Percentiles rank a stretch among this genome's conserved stretches.
phyloP scores from a whole-genome alignment of 2,888 invertebrate genomes.

The Ornithoptera alexandrae region DNA sequence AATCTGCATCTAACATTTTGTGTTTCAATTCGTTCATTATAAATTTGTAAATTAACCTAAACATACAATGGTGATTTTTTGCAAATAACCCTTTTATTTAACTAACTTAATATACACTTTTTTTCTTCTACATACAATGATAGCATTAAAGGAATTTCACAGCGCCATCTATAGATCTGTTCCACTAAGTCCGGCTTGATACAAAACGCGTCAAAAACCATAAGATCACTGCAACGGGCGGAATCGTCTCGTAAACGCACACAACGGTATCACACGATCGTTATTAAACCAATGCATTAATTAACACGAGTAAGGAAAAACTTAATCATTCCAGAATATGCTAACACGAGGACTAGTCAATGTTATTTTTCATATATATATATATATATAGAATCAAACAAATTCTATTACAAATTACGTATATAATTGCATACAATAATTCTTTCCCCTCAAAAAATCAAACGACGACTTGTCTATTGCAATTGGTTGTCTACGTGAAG shows the following conservation, averaged over 20 bases:
- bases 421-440: not conserved
- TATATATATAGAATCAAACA: conserved; percentile 1
- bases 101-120: conserved; percentile 61
- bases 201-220: conserved; percentile 39
- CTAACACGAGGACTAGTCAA: conserved; percentile 25
- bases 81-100: conserved; percentile 47
- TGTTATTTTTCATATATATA: conserved; percentile 6
- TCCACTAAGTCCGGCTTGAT: conserved; percentile 23
- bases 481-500: too few species aligned
- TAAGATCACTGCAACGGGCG: conserved; percentile 16
- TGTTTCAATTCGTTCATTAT: conserved; percentile 51
- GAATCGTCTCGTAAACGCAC: conserved; percentile 10
- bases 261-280: conserved; percentile 2
- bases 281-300: not conserved
- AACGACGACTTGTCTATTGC: too few species aligned
- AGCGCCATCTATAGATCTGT: not conserved
- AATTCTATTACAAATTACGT: not conserved
- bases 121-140: conserved; percentile 49
- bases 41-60: conserved; percentile 50
- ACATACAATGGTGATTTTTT: conserved; percentile 64
- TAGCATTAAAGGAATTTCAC: conserved; percentile 35
- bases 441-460: too few species aligned
- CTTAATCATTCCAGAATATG: conserved; percentile 21
- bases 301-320: conserved; percentile 1
- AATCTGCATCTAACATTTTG: conserved; percentile 42